These are phyloP conservation scores for Diacarnus erythraeanus DNA, from an alignment of 37 sponge, comb jelly and placozoan species.

Conservation along the genomic window DNA sequence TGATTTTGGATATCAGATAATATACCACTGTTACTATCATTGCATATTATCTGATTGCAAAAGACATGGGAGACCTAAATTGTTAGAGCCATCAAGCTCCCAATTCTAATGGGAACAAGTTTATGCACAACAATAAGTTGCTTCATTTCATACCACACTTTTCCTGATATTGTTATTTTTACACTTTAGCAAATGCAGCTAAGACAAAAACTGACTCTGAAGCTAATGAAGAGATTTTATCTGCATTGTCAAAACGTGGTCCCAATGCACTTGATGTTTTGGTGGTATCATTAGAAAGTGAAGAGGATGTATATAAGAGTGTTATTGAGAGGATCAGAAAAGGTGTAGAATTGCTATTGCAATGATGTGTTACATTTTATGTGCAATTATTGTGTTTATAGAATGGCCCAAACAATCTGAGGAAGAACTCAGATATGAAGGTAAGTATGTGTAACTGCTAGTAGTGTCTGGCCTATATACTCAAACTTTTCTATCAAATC, in stretches of 20 bases:
- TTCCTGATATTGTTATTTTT: background rate
- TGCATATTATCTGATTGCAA: too few species aligned
- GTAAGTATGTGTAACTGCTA: too few species aligned
- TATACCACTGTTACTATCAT: too few species aligned
- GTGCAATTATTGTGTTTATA: background rate
- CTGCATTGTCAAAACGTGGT: slow-evolving; percentile 27
- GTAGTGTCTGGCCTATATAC: too few species aligned
- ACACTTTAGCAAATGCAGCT: background rate
- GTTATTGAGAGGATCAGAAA: slow-evolving; percentile 47
- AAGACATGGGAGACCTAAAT: too few species aligned
- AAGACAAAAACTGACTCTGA: background rate
- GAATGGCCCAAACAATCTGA: background rate
- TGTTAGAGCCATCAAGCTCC: too few species aligned
- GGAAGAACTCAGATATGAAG: background rate
- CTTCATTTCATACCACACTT: too few species aligned
- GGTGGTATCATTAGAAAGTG: slow-evolving; percentile 25
- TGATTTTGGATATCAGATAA: too few species aligned
- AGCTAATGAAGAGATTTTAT: slow-evolving; percentile 35
- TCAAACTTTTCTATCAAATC: too few species aligned
- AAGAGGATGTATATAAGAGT: slow-evolving; percentile 26
- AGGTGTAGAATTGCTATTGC: slow-evolving; percentile 10
- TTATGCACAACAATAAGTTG: too few species aligned
- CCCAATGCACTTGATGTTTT: slow-evolving; percentile 32
- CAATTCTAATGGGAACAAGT: too few species aligned
- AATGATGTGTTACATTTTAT: background rate